phyloP scores from a whole-genome alignment of 92 coral and sea anemone species.

The Diadumene lineata region DNA sequence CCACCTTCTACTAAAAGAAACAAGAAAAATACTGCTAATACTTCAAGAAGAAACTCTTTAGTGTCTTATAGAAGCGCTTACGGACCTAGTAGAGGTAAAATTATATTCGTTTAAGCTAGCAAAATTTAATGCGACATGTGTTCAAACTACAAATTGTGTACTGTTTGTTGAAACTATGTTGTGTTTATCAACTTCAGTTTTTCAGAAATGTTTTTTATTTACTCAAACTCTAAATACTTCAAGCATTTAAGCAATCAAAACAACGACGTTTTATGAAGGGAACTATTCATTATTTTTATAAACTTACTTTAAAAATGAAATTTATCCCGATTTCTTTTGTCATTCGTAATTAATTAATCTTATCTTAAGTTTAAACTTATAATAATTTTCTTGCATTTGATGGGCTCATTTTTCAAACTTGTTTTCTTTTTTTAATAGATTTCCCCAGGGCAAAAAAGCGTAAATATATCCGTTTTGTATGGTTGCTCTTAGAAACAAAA shows the following conservation, averaged over 20 bases:
- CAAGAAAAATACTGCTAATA: slow-evolving; percentile 21
- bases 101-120: too few relatives aligned
- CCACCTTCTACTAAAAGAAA: slow-evolving; percentile 56
- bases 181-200: too few relatives aligned
- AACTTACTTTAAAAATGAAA: background rate
- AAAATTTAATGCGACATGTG: too few relatives aligned
- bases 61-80: slow-evolving; percentile 81
- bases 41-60: slow-evolving; percentile 64
- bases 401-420: background rate
- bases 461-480: too few relatives aligned
- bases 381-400: background rate
- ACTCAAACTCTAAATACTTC: too few relatives aligned
- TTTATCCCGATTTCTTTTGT: background rate
- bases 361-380: background rate
- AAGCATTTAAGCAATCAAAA: background rate
- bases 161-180: too few relatives aligned
- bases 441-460: background rate
- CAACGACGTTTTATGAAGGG: background rate
- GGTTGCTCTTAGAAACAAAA: slow-evolving; percentile 1
- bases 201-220: too few relatives aligned
- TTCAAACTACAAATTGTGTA: too few relatives aligned
- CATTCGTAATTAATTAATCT: too few relatives aligned
- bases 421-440: too few relatives aligned
- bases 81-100: slow-evolving; percentile 68
- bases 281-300: too few relatives aligned